Conservation (phyloP, 1,140 invertebrate genomes). For the Bactericera cockerelli region DNA sequence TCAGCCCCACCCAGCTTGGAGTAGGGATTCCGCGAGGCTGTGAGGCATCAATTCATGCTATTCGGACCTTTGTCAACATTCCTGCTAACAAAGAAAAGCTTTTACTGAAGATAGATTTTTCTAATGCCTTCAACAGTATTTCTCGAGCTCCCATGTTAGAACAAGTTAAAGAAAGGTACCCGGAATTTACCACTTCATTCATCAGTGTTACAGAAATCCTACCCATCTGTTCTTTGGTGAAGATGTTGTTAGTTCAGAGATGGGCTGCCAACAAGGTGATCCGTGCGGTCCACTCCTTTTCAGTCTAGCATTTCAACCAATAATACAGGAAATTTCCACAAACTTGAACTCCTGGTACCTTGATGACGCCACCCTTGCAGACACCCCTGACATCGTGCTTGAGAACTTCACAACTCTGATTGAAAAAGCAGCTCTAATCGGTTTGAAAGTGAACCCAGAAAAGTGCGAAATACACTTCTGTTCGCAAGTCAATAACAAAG, state of each 20-base stretch:
- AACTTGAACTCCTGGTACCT: neutral
- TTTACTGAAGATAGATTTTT: no score
- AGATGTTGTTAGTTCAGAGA: neutral
- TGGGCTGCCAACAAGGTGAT: neutral
- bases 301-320: neutral
- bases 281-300: neutral
- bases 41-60: no score
- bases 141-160: no score
- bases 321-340: neutral
- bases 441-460: neutral
- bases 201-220: no score
- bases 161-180: no score
- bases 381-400: neutral
- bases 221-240: no score
- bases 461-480: no score
- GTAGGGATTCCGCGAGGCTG: no score
- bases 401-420: neutral
- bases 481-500: no score
- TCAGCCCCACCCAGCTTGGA: neutral
- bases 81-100: no score
- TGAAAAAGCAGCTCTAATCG: neutral
- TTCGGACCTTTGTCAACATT: no score
- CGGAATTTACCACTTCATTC: no score
- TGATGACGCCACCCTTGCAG: neutral
- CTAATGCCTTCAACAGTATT: neutral